Conservation (phyloP, 2,113 vertebrate species). For the Cynopterus brachyotis region DNA sequence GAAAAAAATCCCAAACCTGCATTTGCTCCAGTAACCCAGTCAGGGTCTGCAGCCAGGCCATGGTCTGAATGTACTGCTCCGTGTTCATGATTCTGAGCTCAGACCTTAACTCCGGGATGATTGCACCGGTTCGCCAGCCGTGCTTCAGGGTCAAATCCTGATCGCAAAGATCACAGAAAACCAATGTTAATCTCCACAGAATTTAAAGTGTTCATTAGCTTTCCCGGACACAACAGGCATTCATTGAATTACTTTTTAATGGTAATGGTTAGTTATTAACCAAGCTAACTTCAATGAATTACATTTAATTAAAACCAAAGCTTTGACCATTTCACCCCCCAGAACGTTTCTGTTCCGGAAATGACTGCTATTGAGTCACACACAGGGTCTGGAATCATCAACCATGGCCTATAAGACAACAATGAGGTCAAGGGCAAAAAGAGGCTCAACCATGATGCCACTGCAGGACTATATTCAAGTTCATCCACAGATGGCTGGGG, state of each 20-base stretch:
- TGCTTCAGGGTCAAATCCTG: constrained; percentile 98
- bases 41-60: constrained; percentile 95
- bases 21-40: constrained; percentile 95
- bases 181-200: constrained; percentile 7
- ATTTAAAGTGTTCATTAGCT: neutral
- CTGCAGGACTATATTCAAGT: neutral
- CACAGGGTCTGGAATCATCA: neutral
- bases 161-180: constrained; percentile 44
- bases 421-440: neutral
- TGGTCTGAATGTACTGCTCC: constrained; percentile 91
- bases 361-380: neutral
- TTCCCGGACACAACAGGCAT: neutral
- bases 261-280: constrained; percentile 46
- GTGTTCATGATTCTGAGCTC: constrained; percentile 99
- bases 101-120: constrained; percentile 95
- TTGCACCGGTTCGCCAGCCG: constrained; percentile 97
- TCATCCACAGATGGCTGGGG: neutral
- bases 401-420: neutral
- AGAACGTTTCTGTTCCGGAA: neutral
- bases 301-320: constrained; percentile 26
- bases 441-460: neutral
- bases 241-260: constrained; percentile 10
- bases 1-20: constrained; percentile 88
- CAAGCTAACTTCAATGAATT: neutral
- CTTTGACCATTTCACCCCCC: neutral